Conservation (phyloP, 2,797 vertebrate species). For the Hozukius guyotensis region DNA sequence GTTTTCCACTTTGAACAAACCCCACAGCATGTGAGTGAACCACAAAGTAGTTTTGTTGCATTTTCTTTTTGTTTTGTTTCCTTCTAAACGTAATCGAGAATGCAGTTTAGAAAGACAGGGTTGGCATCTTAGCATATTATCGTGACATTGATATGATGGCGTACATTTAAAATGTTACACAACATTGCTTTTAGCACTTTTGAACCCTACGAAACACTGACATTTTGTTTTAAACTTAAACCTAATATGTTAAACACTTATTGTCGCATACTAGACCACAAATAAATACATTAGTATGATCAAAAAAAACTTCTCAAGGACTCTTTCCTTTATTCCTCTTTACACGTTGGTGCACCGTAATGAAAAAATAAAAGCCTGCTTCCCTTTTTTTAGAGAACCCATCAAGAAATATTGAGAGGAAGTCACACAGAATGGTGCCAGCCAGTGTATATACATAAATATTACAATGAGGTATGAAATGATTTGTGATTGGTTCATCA, state of each 20-base stretch:
- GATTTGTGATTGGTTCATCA: neutral
- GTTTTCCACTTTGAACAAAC: constrained; percentile 1
- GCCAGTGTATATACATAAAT: neutral
- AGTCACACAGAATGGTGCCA: neutral
- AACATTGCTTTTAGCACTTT: neutral
- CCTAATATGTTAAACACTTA: neutral
- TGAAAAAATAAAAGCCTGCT: neutral
- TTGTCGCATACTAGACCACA: too few relatives aligned
- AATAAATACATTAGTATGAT: neutral
- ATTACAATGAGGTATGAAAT: neutral
- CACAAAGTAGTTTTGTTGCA: neutral
- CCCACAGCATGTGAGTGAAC: neutral
- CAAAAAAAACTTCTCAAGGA: neutral
- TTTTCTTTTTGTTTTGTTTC: too few relatives aligned
- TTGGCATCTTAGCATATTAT: neutral
- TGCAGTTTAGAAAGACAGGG: too few relatives aligned
- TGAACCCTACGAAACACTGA: neutral
- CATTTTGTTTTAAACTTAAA: neutral
- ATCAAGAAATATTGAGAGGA: neutral
- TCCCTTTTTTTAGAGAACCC: neutral
- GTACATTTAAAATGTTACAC: neutral
- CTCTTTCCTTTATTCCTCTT: neutral
- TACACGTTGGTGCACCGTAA: neutral
- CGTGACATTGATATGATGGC: neutral
- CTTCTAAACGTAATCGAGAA: too few relatives aligned